phyloP scores from a whole-genome alignment of 2,888 invertebrate species.

The Agriopis aurantiaria region DNA sequence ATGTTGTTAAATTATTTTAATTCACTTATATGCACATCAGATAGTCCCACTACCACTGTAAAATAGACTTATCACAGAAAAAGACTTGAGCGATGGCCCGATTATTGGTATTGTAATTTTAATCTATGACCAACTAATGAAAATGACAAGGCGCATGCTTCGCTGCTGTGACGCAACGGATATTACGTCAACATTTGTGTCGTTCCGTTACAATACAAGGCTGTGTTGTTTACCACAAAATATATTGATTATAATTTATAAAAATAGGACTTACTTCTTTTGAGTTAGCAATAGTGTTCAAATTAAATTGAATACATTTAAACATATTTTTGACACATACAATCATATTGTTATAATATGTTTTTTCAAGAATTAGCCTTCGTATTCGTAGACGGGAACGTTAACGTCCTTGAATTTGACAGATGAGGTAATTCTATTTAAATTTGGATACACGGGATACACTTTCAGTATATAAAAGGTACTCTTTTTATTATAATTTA shows the following conservation, averaged over 20 bases:
- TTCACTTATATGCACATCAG: conserved; percentile 84
- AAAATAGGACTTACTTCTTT: too few species aligned
- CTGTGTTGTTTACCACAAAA: too few species aligned
- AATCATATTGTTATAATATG: too few species aligned
- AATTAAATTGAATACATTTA: too few species aligned
- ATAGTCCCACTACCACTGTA: conserved; percentile 82
- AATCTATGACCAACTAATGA: conserved; percentile 83
- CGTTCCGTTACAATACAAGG: conserved; percentile 47
- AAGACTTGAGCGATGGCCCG: conserved; percentile 81
- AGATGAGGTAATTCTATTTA: conserved; percentile 2
- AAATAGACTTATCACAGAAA: conserved; percentile 82
- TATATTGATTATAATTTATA: too few species aligned
- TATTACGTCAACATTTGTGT: conserved; percentile 83
- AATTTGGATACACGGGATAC: conserved; percentile 12
- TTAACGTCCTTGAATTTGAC: conserved; percentile 23
- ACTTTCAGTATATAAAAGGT: too few species aligned
- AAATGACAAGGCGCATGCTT: conserved; percentile 88
- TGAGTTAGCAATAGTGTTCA: too few species aligned
- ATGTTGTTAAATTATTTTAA: conserved; percentile 82
- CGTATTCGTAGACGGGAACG: conserved; percentile 18
- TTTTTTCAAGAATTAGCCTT: too few species aligned
- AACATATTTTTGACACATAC: too few species aligned
- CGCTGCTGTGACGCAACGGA: conserved; percentile 87
- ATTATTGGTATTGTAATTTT: conserved; percentile 79
- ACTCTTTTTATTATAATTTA: too few species aligned